These are phyloP conservation scores for Hipposideros armiger DNA, from an alignment of 2,113 vertebrate species.

Conservation along the genomic window DNA sequence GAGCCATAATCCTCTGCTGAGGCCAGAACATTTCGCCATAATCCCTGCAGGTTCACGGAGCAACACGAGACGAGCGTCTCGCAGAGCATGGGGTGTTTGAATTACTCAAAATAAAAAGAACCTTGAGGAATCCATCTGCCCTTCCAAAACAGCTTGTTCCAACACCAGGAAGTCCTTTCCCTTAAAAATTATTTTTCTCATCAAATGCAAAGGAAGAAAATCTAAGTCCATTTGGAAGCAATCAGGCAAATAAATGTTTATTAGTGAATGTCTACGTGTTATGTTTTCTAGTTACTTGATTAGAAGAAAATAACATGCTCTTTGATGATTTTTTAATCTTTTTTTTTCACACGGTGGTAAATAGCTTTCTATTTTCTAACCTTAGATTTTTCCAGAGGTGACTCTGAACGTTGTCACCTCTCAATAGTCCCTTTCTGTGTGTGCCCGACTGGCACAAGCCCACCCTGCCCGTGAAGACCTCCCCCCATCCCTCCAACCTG, in stretches of 20 bases:
- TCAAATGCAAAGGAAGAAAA: background rate
- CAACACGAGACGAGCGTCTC: fast-evolving
- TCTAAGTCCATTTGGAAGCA: background rate
- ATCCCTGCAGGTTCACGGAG: background rate
- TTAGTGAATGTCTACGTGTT: background rate
- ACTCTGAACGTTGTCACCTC: no score
- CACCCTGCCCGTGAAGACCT: background rate
- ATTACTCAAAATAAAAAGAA: background rate
- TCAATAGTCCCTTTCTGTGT: background rate
- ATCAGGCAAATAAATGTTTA: background rate
- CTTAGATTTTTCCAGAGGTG: background rate
- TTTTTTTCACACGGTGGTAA: background rate
- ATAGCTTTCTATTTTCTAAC: background rate
- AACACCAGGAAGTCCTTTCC: background rate
- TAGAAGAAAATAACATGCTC: background rate
- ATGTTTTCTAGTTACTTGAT: background rate
- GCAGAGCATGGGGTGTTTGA: background rate
- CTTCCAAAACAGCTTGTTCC: background rate
- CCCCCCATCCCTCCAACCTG: background rate
- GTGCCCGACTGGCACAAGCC: background rate
- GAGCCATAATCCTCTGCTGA: background rate
- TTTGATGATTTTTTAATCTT: background rate
- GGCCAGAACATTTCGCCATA: background rate
- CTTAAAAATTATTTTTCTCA: background rate
- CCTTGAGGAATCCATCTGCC: background rate